Conservation (phyloP, 2,113 vertebrate species). For the Poicephalus gulielmi region DNA sequence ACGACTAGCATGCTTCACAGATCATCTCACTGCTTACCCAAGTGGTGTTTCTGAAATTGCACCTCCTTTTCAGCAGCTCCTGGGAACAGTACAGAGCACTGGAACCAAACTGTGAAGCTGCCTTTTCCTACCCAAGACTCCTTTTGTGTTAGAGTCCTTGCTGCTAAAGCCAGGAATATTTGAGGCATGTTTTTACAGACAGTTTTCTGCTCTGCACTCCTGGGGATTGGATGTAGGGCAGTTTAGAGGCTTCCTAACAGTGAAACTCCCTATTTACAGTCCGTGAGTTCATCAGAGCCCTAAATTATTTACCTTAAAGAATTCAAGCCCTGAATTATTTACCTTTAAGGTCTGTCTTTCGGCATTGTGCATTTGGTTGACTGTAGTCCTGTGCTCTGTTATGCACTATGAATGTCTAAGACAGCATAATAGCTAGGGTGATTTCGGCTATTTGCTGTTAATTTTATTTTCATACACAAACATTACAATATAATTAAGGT, state of each 20-base stretch:
- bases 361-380: not conserved
- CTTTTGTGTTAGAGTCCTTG: not conserved
- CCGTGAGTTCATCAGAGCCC: conserved; percentile 26
- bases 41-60: not conserved
- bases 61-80: not conserved
- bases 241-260: not conserved
- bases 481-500: not conserved
- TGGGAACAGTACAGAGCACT: not conserved
- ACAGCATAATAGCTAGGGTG: not conserved
- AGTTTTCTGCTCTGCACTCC: not conserved
- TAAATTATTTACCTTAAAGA: conserved; percentile 64
- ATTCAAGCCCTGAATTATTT: conserved; percentile 59
- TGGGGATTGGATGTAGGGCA: conserved; percentile 39
- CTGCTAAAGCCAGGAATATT: not conserved
- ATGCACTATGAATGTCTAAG: not conserved
- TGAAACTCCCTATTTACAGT: conserved; percentile 11
- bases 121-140: not conserved
- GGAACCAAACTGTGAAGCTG: not conserved
- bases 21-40: not conserved
- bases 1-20: not conserved
- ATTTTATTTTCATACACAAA: not conserved
- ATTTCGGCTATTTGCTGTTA: not conserved
- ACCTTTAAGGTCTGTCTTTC: conserved; percentile 37
- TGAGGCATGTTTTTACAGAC: not conserved
- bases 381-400: not conserved